phyloP scores from a whole-genome alignment of 2,888 invertebrate genomes.

The Metacarcinus magister region DNA sequence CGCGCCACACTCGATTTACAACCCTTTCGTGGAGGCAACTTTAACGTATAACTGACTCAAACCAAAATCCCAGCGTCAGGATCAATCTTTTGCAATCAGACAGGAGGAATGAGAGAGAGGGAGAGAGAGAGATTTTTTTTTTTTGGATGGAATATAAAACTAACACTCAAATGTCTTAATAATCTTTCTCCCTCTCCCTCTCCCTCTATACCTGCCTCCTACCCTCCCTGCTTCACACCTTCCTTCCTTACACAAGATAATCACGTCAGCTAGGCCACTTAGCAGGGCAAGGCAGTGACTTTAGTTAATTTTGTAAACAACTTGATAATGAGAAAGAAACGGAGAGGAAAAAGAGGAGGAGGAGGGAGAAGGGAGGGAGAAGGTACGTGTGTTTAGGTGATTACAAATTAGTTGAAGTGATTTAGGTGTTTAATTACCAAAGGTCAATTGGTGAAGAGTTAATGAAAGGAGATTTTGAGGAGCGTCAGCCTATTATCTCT shows the following conservation, averaged over 20 bases:
- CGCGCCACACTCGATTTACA: not conserved
- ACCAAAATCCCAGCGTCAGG: too few relatives aligned
- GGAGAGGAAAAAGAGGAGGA: not conserved
- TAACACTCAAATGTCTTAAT: not conserved
- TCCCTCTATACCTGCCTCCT: not conserved
- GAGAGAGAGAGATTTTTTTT: not conserved
- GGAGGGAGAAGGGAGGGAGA: not conserved
- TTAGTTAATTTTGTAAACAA: constrained; percentile 12
- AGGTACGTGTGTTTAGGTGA: not conserved
- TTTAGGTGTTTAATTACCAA: not conserved
- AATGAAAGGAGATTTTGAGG: too few relatives aligned
- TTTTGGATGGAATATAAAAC: not conserved
- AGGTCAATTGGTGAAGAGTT: not conserved
- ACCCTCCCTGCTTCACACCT: not conserved
- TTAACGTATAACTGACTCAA: too few relatives aligned
- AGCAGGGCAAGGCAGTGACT: not conserved
- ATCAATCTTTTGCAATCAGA: not conserved
- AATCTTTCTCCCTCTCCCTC: not conserved
- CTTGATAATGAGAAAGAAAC: not conserved
- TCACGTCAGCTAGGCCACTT: not conserved
- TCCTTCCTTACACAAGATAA: not conserved
- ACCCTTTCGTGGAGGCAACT: not conserved
- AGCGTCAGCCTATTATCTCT: too few relatives aligned
- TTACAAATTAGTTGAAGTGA: not conserved
- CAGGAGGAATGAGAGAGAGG: not conserved